Evolutionary conservation across 2,113 vertebrate species (phyloP).

Genomic region (Vidua macroura): DNA sequence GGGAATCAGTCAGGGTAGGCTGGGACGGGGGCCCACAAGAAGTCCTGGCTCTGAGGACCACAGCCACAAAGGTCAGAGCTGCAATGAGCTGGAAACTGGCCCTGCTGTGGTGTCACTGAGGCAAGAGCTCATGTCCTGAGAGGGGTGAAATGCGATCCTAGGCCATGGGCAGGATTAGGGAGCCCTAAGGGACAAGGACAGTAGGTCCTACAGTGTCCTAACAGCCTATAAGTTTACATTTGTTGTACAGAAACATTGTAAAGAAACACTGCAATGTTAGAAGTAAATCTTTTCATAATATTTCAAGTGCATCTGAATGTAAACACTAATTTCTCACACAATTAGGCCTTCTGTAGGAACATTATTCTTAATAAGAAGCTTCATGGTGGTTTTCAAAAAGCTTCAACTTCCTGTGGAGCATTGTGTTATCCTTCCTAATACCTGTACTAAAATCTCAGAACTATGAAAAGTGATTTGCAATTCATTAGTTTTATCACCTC

Average conservation of each 20-base stretch:
- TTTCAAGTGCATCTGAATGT: not conserved
- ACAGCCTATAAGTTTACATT: not conserved
- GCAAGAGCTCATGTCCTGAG: not conserved
- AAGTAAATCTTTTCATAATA: not conserved
- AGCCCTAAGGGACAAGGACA: accelerated
- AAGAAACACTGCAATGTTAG: not conserved
- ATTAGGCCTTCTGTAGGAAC: not conserved
- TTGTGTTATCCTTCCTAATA: slow-evolving; percentile 22
- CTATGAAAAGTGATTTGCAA: slow-evolving; percentile 43
- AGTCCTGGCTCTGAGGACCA: not conserved
- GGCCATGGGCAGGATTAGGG: accelerated
- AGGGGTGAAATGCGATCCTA: not conserved
- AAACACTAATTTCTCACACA: not conserved
- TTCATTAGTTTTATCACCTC: slow-evolving; percentile 50
- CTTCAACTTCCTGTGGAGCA: not conserved
- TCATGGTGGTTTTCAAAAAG: not conserved
- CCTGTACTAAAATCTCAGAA: slow-evolving; percentile 10
- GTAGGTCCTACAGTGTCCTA: not conserved
- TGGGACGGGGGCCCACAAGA: accelerated
- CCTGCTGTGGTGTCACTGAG: not conserved
- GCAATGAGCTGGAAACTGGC: not conserved
- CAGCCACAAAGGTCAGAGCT: accelerated
- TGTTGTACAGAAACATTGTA: not conserved
- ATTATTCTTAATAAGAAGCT: not conserved
- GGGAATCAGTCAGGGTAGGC: accelerated